These are phyloP conservation scores for Drosophila oshimai DNA, from an alignment of 1,140 invertebrate species.

Conservation along the genomic window DNA sequence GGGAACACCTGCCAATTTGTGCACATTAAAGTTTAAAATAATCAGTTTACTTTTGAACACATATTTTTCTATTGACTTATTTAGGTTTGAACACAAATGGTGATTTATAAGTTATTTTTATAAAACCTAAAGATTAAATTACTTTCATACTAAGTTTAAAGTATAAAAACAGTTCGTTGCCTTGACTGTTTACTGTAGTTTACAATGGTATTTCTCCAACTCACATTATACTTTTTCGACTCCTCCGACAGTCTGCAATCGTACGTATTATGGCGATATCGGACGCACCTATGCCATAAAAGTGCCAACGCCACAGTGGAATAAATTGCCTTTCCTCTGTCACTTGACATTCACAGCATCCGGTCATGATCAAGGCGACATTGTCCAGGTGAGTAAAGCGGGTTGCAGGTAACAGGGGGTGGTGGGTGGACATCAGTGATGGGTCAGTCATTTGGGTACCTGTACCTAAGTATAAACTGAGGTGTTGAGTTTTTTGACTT, in stretches of 20 bases:
- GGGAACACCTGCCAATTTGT: neutral
- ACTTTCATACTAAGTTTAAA: neutral
- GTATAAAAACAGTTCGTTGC: too few relatives aligned
- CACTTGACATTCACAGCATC: constrained; percentile 94
- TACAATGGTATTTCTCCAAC: neutral
- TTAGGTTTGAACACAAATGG: too few relatives aligned
- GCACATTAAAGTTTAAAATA: too few relatives aligned
- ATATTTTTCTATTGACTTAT: too few relatives aligned
- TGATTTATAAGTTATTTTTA: too few relatives aligned
- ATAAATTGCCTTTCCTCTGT: constrained; percentile 91
- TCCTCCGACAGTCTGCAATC: constrained; percentile 87
- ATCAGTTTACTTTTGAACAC: too few relatives aligned
- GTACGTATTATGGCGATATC: constrained; percentile 93
- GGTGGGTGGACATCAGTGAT: neutral
- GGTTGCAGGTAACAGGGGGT: neutral
- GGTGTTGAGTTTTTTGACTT: too few relatives aligned
- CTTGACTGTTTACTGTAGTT: neutral
- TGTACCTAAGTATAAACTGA: neutral
- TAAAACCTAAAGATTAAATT: neutral
- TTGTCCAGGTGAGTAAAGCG: constrained; percentile 89
- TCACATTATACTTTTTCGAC: neutral
- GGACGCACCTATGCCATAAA: constrained; percentile 91
- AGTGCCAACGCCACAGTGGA: constrained; percentile 86
- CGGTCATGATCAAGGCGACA: constrained; percentile 91
- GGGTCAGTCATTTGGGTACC: neutral